These are phyloP conservation scores for Chlorodrepanis virens DNA, from an alignment of 2,113 vertebrate species.

Conservation along the genomic window DNA sequence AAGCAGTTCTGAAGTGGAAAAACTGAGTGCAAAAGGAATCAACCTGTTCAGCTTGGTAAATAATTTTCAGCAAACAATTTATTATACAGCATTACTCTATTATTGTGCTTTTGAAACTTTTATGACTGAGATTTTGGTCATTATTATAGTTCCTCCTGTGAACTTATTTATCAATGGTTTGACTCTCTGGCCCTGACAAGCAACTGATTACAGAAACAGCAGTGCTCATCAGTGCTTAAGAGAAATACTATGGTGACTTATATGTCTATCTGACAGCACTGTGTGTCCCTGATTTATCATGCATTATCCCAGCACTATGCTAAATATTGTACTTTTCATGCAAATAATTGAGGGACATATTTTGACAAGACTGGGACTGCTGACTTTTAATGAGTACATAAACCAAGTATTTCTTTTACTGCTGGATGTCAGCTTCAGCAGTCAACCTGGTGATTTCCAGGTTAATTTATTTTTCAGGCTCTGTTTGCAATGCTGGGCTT, in stretches of 20 bases:
- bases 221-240: neutral
- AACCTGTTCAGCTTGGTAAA: neutral
- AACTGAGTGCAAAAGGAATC: neutral
- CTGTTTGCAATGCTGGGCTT: neutral
- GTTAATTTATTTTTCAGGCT: neutral
- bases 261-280: neutral
- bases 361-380: neutral
- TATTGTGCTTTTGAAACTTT: neutral
- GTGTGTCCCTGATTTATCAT: neutral
- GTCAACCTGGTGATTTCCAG: neutral
- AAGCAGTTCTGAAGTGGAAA: neutral
- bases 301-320: neutral
- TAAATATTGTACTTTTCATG: neutral
- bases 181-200: neutral
- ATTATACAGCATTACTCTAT: neutral
- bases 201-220: neutral
- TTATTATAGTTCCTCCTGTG: neutral
- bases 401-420: neutral
- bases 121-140: neutral
- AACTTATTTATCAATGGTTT: neutral
- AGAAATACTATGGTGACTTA: neutral
- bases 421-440: neutral
- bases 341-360: neutral
- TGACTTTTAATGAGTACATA: neutral
- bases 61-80: neutral